Percentiles rank a stretch among this genome's conserved stretches.
phyloP scores from a whole-genome alignment of 2,113 vertebrate genomes.

The Herpailurus yagouaroundi region DNA sequence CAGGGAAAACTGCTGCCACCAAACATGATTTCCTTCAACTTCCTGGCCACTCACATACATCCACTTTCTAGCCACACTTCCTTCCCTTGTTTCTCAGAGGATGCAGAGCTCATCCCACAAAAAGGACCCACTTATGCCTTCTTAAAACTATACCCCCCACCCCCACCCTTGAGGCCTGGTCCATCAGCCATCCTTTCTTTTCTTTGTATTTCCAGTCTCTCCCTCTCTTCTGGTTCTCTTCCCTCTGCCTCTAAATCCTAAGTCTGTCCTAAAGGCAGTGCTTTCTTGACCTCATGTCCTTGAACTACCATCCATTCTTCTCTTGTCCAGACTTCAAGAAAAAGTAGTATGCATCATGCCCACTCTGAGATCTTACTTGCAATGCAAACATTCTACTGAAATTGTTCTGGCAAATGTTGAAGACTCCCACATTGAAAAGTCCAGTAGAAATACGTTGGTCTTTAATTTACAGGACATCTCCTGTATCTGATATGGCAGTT shows the following conservation, averaged over 20 bases:
- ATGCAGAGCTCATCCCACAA: not conserved
- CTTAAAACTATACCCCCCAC: not conserved
- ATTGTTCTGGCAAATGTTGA: not conserved
- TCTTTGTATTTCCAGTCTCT: not conserved
- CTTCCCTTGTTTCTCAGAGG: not conserved
- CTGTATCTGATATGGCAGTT: not conserved
- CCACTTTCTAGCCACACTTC: not conserved
- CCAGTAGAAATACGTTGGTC: not conserved
- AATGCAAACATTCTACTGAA: not conserved
- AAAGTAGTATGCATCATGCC: not conserved
- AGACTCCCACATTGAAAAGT: not conserved
- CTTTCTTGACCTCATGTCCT: not conserved
- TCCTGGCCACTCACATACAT: not conserved
- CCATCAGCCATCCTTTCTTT: not conserved
- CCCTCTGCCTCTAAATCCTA: not conserved
- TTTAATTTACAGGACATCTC: not conserved
- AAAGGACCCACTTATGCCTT: not conserved
- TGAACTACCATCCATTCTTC: not conserved
- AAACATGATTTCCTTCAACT: not conserved
- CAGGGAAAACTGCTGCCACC: not conserved
- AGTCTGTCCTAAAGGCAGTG: not conserved
- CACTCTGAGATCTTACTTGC: not conserved
- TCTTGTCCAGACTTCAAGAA: not conserved
- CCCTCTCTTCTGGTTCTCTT: not conserved
- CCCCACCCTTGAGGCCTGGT: not conserved